Evolutionary conservation across 1,140 invertebrate genomes (phyloP).

Genomic region (Propsilocerus akamusi): DNA sequence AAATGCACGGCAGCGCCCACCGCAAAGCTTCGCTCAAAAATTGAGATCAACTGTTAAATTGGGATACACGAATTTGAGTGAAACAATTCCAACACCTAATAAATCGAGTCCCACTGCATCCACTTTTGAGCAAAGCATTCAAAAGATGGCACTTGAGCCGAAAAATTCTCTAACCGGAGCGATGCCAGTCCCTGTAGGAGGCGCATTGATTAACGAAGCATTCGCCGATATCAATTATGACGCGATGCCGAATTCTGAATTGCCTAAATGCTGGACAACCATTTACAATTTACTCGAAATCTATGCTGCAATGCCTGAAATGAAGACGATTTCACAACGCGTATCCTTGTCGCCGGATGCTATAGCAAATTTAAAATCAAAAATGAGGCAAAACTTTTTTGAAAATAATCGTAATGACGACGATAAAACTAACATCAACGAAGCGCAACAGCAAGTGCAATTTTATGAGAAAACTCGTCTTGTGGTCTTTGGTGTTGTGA

Average conservation of each 20-base stretch:
- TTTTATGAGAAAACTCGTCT: conserved; percentile 17
- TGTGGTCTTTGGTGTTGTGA: conserved; percentile 61
- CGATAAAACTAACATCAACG: conserved; percentile 28
- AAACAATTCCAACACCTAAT: conserved; percentile 42
- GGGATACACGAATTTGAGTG: conserved; percentile 30
- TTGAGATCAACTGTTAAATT: conserved; percentile 51
- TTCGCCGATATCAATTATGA: background rate
- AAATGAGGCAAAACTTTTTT: conserved; percentile 18
- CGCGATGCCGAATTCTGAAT: conserved; percentile 13
- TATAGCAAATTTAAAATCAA: conserved; percentile 20
- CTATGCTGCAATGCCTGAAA: conserved; percentile 86
- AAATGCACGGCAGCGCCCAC: conserved; percentile 44
- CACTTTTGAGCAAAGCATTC: conserved; percentile 34
- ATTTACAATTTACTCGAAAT: conserved; percentile 82
- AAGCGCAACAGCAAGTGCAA: conserved; percentile 12
- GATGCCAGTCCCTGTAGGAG: background rate
- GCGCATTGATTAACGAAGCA: background rate
- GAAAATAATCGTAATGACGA: conserved; percentile 24
- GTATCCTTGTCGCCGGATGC: conserved; percentile 26
- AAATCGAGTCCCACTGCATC: conserved; percentile 39
- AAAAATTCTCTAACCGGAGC: conserved; percentile 19
- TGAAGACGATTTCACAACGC: conserved; percentile 60
- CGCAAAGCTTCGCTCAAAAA: conserved; percentile 70
- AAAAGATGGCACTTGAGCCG: conserved; percentile 19
- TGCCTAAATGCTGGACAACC: conserved; percentile 83